Evolutionary conservation across 35 echinoderm and acorn worm species (phyloP).

Genomic region (Eucidaris tribuloides): DNA sequence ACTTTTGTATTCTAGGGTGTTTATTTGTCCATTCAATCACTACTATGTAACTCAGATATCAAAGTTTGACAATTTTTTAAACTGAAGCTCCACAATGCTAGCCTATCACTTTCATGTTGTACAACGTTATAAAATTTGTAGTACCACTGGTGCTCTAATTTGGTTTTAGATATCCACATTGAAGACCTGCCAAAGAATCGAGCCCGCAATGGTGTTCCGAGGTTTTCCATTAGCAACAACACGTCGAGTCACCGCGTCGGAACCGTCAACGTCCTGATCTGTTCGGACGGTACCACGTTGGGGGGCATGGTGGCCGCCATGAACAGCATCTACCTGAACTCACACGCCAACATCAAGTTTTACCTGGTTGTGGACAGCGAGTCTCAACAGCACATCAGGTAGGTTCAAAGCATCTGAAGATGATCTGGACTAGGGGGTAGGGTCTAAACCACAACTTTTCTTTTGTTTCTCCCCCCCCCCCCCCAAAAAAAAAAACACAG

Average conservation of each 20-base stretch:
- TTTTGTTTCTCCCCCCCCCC: too few species aligned
- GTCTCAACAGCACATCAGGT: slow-evolving; percentile 69
- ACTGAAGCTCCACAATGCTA: too few species aligned
- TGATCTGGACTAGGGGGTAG: too few species aligned
- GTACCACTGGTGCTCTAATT: neutral
- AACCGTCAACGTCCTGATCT: slow-evolving; percentile 73
- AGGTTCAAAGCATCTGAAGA: too few species aligned
- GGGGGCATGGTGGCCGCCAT: slow-evolving; percentile 79
- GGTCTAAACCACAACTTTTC: too few species aligned
- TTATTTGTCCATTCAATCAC: too few species aligned
- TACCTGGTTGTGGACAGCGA: slow-evolving; percentile 74
- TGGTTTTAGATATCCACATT: neutral
- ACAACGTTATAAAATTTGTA: neutral
- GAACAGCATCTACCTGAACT: slow-evolving; percentile 74
- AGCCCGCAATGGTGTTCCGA: neutral
- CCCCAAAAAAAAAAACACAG: too few species aligned
- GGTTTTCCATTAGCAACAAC: neutral
- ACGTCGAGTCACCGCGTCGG: neutral
- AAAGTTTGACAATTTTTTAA: too few species aligned
- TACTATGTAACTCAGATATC: too few species aligned
- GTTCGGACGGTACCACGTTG: slow-evolving; percentile 72
- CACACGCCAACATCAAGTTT: slow-evolving; percentile 69
- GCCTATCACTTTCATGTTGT: too few species aligned
- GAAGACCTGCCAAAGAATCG: neutral
- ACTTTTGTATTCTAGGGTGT: too few species aligned